A percentile compares a stretch with the other conserved stretches of the same genome.
These are phyloP conservation scores for Alexandromys fortis DNA, from an alignment of 2,113 vertebrate species.

Conservation along the genomic window DNA sequence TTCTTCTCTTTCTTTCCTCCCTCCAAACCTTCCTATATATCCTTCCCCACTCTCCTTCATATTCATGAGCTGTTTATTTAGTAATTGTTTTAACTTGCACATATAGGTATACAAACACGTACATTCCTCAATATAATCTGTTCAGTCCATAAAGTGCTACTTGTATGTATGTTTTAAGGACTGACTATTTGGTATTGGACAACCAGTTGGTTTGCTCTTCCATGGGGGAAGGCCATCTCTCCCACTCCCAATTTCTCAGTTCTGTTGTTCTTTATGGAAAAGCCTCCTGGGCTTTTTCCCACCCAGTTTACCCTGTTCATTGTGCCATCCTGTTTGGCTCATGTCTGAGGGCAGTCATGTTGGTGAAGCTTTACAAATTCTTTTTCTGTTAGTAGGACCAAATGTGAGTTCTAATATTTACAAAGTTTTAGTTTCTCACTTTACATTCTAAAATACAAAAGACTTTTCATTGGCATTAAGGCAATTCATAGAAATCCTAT, in stretches of 20 bases:
- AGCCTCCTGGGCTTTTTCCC: neutral
- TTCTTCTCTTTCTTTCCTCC: neutral
- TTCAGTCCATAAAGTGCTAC: neutral
- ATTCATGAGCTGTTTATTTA: neutral
- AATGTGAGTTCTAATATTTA: neutral
- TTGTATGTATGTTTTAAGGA: neutral
- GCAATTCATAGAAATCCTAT: conserved; percentile 3
- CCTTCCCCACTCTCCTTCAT: neutral
- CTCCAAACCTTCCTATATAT: neutral
- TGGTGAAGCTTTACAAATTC: neutral
- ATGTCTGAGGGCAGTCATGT: neutral
- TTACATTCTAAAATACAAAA: neutral
- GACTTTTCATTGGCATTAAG: neutral
- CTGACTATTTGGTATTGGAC: neutral
- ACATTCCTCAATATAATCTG: neutral
- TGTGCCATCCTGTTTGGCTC: neutral
- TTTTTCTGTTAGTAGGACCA: neutral
- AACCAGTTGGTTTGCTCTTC: neutral
- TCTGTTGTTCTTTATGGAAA: neutral
- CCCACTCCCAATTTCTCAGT: neutral
- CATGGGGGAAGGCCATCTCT: neutral
- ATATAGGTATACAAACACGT: neutral
- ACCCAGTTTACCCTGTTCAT: neutral
- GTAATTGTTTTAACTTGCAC: neutral
- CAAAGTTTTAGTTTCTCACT: neutral